Conservation (phyloP, 2,113 vertebrate genomes). For the Psettodes erumei region DNA sequence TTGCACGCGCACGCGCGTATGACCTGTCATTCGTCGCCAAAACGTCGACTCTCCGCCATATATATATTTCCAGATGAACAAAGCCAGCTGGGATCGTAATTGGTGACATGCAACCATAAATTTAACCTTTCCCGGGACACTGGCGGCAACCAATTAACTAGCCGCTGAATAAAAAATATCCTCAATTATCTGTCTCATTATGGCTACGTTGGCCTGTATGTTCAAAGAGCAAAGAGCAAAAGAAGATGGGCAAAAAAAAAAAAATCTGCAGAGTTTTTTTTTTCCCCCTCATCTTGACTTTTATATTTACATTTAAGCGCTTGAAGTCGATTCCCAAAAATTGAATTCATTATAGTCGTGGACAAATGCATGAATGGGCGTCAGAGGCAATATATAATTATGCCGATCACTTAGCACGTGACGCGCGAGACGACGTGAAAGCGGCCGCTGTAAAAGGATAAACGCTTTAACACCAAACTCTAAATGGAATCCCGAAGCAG, state of each 20-base stretch:
- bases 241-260: slow-evolving; percentile 51
- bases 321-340: neutral
- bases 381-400: neutral
- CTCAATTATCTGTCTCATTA: slow-evolving; percentile 87
- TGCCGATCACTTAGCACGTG: slow-evolving; percentile 3
- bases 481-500: slow-evolving; percentile 57
- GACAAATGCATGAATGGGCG: neutral
- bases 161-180: slow-evolving; percentile 83
- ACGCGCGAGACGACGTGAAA: slow-evolving; percentile 14
- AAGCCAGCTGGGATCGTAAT: slow-evolving; percentile 85
- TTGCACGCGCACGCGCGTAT: slow-evolving; percentile 75
- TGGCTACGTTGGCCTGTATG: slow-evolving; percentile 77
- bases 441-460: slow-evolving; percentile 29
- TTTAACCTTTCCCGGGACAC: slow-evolving; percentile 86
- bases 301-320: slow-evolving; percentile 21
- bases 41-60: slow-evolving; percentile 83
- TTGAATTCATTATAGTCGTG: neutral
- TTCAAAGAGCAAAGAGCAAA: slow-evolving; percentile 73
- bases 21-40: slow-evolving; percentile 82
- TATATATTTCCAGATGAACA: slow-evolving; percentile 85
- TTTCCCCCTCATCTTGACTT: neutral
- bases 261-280: neutral
- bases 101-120: slow-evolving; percentile 85
- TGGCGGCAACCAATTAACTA: slow-evolving; percentile 86
- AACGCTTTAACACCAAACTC: slow-evolving; percentile 47